Percentiles rank a stretch among this genome's conserved stretches.
phyloP scores from a whole-genome alignment of 2,888 invertebrate species.

The Chrysolina oricalcia region DNA sequence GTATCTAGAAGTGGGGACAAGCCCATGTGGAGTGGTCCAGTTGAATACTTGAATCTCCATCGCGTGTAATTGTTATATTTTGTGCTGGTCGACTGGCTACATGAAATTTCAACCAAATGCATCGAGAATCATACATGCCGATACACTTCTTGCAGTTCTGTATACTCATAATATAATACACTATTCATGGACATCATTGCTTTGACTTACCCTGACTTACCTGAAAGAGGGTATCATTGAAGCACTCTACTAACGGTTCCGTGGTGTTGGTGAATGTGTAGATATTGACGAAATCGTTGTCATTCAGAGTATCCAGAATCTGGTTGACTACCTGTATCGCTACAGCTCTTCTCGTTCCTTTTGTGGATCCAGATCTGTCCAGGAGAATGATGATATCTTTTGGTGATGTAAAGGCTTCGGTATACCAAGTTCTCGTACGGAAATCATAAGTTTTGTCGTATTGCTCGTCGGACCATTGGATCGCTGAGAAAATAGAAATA shows the following conservation, averaged over 20 bases:
- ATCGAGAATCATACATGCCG: no score
- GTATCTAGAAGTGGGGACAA: no score
- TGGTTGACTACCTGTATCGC: slow-evolving; percentile 91
- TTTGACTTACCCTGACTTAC: slow-evolving; percentile 74
- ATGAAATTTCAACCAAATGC: no score
- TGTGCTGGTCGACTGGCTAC: no score
- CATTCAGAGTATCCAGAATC: slow-evolving; percentile 95
- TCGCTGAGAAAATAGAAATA: slow-evolving; percentile 72
- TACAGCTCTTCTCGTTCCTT: slow-evolving; percentile 80
- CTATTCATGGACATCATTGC: no score
- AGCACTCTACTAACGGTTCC: slow-evolving; percentile 89
- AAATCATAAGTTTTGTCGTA: slow-evolving; percentile 89
- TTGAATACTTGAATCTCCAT: no score
- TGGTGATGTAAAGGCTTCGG: slow-evolving; percentile 97
- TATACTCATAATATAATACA: no score
- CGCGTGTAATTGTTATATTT: no score
- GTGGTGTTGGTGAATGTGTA: slow-evolving; percentile 90
- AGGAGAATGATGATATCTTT: slow-evolving; percentile 89
- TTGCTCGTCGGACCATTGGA: slow-evolving; percentile 78
- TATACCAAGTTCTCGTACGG: slow-evolving; percentile 95
- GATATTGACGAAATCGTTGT: slow-evolving; percentile 98
- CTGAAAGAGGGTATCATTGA: slow-evolving; percentile 82
- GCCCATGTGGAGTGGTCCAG: no score
- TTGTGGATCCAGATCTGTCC: slow-evolving; percentile 81
- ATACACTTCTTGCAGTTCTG: no score